Base-by-base conservation (phyloP, 2,797 vertebrate species). In the Danio albolineatus region DNA sequence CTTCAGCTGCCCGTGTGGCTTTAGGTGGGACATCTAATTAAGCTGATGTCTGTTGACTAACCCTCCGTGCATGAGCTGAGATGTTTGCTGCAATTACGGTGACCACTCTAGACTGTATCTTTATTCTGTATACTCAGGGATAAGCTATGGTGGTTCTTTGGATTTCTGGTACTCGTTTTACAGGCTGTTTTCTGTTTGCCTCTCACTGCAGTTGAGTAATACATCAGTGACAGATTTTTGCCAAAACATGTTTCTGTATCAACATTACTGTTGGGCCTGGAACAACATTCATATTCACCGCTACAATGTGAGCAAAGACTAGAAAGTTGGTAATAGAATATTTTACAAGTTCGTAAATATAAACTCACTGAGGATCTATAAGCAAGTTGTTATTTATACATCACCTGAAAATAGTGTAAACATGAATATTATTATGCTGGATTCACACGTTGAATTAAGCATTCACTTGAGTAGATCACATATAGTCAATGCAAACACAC, bases 1-100 rank as follows among this genome's bases (percentile, higher is more conserved):
- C 98, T 84, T 99, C 98, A 28, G 98, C 98, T 90, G 98, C 98
- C 86, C 94, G 98, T 89, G 98, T 99, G 92, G 97, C 98, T 91
- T 93, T 99, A 95, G 98, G 98, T 99, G 96, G 83, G 91, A 90
- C 43, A 59, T 48, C 78, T 81, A 81, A 44, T 36, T 6, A 17
- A n/a, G 39, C 28, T n/a, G 10, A 39, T 49, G 60, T n/a, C 56
- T 73, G 16, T 67, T 43, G 12, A 7, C 36, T 48, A 7, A 59
- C 41, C 10, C 8, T 57, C 19, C 36, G 12, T 60, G 36, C 16
- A 16, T 10, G 13, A 7, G 49, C 38, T 54, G 44, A 46, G 43
- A 48, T 48, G 54, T 43, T 39, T 38, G 28, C 36, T 39, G 48
- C 16, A 28, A 2, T 39, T 38, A 2, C 10, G n/a, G 12, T 44